Evolutionary conservation across 2,797 vertebrate species (phyloP), one percentile per base, ranked within the genome.

Genomic region (Pteropus rufus): DNA sequence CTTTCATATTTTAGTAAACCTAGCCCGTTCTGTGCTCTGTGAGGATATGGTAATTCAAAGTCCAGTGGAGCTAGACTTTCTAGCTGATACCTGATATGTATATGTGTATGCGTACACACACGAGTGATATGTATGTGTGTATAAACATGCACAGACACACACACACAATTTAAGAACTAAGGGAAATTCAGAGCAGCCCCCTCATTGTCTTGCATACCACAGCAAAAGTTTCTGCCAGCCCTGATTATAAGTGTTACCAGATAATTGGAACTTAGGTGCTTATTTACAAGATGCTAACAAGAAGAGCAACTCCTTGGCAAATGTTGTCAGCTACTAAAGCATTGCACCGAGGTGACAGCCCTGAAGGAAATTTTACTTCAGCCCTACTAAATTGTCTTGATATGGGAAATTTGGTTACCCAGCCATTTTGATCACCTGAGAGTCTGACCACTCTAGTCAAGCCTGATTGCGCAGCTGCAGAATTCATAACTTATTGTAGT

Each of bases 181-280:
- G 65, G 75, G 94, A 67, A 96, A 6, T 64, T 36, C 41, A 52
- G 2, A 89, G 70, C 0, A 10, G 16, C 94, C 88, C 26, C 93
- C 49, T 97, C 86, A 83, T 86, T 93, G 67, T 64, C 85, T 97
- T 95, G 21, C 39, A 23, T 15, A 67, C 79, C 62, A 97, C 75
- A 23, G 39, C 46, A 60, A 93, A 86, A 89, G 46, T 94, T 98
- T 88, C 93, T 94, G 94, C 91, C 76, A 72, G 91, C 52, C 62
- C 60, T 95, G 94, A 97, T 97, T 96, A 81, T 76, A 93, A 89
- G 79, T 93, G 84, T 91, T 90, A 52, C 31, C 76, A 76, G 49
- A 79, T 95, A 89, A 93, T 52, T 85, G 67, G 24, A 90, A 83
- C 85, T 58, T 34, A 90, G 69, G 1, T 0, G 64, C 49, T 72